Evolutionary conservation across 2,888 invertebrate genomes (phyloP).

Genomic region (Orthonevra nobilis): DNA sequence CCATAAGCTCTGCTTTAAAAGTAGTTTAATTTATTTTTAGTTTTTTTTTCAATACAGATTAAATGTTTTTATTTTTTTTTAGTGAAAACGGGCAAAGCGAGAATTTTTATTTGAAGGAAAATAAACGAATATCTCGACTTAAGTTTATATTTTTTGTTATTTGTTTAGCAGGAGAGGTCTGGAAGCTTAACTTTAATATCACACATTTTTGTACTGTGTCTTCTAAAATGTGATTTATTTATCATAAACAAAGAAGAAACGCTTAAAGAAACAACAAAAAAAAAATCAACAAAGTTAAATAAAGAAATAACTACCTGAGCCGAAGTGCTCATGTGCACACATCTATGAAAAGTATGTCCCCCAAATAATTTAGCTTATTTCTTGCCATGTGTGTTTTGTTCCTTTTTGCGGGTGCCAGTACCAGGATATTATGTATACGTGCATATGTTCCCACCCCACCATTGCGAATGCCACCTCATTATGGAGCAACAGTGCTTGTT

Average conservation of each 20-base stretch:
- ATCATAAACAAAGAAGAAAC: slow-evolving; percentile 35
- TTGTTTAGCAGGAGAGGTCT: too few relatives aligned
- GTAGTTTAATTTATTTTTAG: too few relatives aligned
- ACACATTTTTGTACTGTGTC: too few relatives aligned
- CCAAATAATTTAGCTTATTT: slow-evolving; percentile 52
- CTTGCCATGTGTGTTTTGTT: slow-evolving; percentile 52
- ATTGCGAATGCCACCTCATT: slow-evolving; percentile 16
- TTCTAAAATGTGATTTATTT: slow-evolving; percentile 58
- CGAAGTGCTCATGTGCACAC: slow-evolving; percentile 67
- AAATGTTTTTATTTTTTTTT: neutral
- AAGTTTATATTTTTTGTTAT: too few relatives aligned
- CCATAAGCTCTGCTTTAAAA: slow-evolving; percentile 51
- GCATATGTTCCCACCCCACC: slow-evolving; percentile 14
- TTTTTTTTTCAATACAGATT: slow-evolving; percentile 3
- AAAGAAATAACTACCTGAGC: slow-evolving; percentile 47
- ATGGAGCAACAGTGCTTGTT: slow-evolving; percentile 67
- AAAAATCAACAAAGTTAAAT: slow-evolving; percentile 16
- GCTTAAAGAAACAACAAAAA: slow-evolving; percentile 1
- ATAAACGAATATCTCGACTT: too few relatives aligned
- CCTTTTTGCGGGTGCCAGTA: slow-evolving; percentile 25
- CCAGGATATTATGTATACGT: neutral
- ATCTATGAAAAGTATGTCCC: slow-evolving; percentile 48
- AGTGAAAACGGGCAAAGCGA: neutral
- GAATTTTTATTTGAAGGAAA: neutral
- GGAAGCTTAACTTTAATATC: too few relatives aligned